Evolutionary conservation across 2,888 invertebrate species (phyloP), one percentile per base, ranked within the genome.

Genomic region (Melanostoma mellinum): DNA sequence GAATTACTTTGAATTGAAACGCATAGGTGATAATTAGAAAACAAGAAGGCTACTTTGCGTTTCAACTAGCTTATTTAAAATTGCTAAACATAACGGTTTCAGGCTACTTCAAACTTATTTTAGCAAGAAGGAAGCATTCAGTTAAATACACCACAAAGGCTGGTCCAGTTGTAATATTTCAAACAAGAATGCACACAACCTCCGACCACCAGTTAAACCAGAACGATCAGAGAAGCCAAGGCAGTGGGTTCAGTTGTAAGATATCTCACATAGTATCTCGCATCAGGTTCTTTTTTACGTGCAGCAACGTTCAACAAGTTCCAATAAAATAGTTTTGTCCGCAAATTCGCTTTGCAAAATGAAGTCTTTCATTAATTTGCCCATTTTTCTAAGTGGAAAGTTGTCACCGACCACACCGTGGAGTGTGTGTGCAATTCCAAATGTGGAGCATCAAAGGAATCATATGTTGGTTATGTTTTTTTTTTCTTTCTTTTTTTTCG

Each of bases 381-480:
- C 33, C 42, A 63, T 35, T 58, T 6, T 69, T 48, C 10, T 50
- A 52, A 75, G 65, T 72, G 48, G 81, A 81, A 81, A 81, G 81
- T 81, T 76, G 76, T 76, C 81, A 67, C 60, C 69, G 48, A 32
- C 6, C 1, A 36, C 10, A 20, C n/a, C 35, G 20, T 4, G 9
- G 36, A 48, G 10, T 5, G 44, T 35, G 46, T 46, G 3, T 20
- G 44, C 46, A 10, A 30, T 68, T 72, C 52, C 42, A 40, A 78
- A 82, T 78, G 53, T 82, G 71, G 79, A 84, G 46, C 79, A 78
- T 71, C 65, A 73, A 20, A 69, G 63, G 58, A 72, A 63, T 72
- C 61, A 42, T 73, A 52, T 46, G 36, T 38, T 40, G 52, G 3
- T 20, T 32, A 46, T 46, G 44, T 61, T 50, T 67, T 48, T 48